Conservation (phyloP, 2,888 invertebrate genomes). For the Dasysyrphus albostriatus region DNA sequence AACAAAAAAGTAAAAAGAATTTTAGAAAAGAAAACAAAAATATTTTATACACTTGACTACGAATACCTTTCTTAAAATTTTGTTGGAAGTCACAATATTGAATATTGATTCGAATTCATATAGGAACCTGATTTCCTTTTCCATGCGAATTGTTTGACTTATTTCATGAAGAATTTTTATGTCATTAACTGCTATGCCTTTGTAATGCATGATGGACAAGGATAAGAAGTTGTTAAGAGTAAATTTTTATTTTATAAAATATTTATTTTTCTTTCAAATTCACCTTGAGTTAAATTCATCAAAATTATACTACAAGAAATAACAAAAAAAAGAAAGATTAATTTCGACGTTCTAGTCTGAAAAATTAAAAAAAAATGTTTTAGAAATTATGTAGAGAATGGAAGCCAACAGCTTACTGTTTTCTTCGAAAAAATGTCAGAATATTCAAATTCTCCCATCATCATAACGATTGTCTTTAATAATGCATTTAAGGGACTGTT, state of each 20-base stretch:
- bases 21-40: neutral
- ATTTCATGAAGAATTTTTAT: conserved; percentile 81
- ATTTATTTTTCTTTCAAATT: conserved; percentile 40
- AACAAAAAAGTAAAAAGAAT: neutral
- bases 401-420: conserved; percentile 22
- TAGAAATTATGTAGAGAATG: neutral
- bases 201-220: too few relatives aligned
- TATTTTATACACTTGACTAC: neutral
- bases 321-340: conserved; percentile 85
- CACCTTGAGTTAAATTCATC: conserved; percentile 84
- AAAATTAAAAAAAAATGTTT: conserved; percentile 10
- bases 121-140: conserved; percentile 77
- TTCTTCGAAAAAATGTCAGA: conserved; percentile 82
- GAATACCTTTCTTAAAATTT: conserved; percentile 71
- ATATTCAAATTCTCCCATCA: conserved; percentile 86
- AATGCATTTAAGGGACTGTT: conserved; percentile 83
- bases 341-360: conserved; percentile 81
- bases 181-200: conserved; percentile 86
- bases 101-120: conserved; percentile 77
- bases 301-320: conserved; percentile 85
- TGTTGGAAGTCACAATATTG: conserved; percentile 68
- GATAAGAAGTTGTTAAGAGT: conserved; percentile 83
- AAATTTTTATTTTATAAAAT: neutral
- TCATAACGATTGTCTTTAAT: conserved; percentile 86
- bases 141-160: conserved; percentile 77